A percentile compares a stretch with the other conserved stretches of the same genome.
These are phyloP conservation scores for Phengaris arion DNA, from an alignment of 2,888 invertebrate genomes.

Conservation along the genomic window DNA sequence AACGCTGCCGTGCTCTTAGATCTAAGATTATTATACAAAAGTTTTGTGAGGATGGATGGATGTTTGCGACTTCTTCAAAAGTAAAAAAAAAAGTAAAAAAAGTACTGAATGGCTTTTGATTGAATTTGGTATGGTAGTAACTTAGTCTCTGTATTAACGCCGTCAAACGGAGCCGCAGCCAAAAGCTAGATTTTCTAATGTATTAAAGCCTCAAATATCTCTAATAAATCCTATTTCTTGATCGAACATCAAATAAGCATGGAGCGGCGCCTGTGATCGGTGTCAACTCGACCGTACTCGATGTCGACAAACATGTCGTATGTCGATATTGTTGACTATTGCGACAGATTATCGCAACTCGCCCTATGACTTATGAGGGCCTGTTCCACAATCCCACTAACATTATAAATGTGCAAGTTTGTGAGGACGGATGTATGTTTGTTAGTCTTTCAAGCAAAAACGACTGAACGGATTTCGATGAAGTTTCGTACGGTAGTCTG, in stretches of 20 bases:
- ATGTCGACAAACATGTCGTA: conserved; percentile 49
- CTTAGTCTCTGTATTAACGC: no score
- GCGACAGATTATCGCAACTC: conserved; percentile 40
- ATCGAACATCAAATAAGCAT: conserved; percentile 6
- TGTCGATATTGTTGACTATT: conserved; percentile 41
- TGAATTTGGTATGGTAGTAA: no score
- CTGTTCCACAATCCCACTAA: no score
- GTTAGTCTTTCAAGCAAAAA: no score
- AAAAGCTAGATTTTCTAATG: no score
- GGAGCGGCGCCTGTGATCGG: conserved; percentile 49
- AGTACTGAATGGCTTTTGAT: not conserved
- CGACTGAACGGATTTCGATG: no score
- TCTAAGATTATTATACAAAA: not conserved
- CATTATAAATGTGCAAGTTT: no score
- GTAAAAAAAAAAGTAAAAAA: no score
- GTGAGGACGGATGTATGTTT: no score
- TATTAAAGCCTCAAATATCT: not conserved
- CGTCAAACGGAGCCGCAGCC: no score
- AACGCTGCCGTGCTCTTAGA: no score
- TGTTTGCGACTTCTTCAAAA: not conserved
- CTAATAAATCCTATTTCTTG: not conserved
- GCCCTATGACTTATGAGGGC: not conserved
- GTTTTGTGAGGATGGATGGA: not conserved
- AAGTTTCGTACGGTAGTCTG: no score
- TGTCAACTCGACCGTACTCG: conserved; percentile 42